Evolutionary conservation across 2,113 vertebrate species (phyloP).

Genomic region (Hippoglossus stenolepis): DNA sequence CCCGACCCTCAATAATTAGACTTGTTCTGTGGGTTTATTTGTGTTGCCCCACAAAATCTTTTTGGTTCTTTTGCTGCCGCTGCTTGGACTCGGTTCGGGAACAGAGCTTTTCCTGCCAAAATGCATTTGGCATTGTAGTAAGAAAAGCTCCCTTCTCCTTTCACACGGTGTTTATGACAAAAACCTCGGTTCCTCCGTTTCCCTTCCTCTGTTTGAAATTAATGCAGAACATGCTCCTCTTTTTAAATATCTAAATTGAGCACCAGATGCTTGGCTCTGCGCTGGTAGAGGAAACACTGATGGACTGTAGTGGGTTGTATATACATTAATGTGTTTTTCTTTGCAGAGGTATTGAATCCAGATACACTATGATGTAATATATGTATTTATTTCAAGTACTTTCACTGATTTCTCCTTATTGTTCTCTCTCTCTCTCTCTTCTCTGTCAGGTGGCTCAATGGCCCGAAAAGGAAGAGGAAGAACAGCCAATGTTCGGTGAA

Average conservation of each 20-base stretch:
- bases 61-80: background rate
- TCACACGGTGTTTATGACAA: background rate
- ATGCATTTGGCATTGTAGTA: constrained; percentile 5
- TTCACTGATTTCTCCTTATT: background rate
- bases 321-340: background rate
- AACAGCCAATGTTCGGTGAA: constrained; percentile 99
- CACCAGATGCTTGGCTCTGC: constrained; percentile 28
- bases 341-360: background rate
- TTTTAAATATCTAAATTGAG: constrained; percentile 15
- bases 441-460: constrained; percentile 93
- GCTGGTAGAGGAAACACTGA: background rate
- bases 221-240: constrained; percentile 20
- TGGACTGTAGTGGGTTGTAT: background rate
- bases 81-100: constrained; percentile 5
- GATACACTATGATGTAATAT: background rate
- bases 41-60: too few relatives aligned
- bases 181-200: background rate
- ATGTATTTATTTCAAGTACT: background rate
- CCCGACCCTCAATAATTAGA: background rate
- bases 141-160: constrained; percentile 11
- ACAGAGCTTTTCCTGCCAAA: constrained; percentile 6
- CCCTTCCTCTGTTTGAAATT: constrained; percentile 11
- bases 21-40: background rate
- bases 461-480: constrained; percentile 97
- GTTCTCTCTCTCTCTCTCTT: background rate